These are phyloP conservation scores for Sarcophaga rosellei DNA, from an alignment of 2,888 invertebrate genomes.

Conservation along the genomic window DNA sequence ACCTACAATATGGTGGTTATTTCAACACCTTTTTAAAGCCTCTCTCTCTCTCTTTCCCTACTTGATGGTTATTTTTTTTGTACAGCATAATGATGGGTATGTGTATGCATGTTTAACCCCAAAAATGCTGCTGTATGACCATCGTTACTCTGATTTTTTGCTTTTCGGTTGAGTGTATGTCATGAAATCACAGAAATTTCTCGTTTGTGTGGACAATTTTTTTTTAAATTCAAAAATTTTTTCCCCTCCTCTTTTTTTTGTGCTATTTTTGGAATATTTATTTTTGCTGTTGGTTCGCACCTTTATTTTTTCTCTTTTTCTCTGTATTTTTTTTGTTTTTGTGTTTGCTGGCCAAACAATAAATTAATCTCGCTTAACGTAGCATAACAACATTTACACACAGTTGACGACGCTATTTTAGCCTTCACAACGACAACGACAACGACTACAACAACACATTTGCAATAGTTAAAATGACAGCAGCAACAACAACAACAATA, in stretches of 20 bases:
- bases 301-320: conserved; percentile 28
- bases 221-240: conserved; percentile 30
- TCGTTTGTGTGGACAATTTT: conserved; percentile 38
- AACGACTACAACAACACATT: conserved; percentile 4
- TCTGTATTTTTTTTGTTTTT: background rate
- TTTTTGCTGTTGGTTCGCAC: conserved; percentile 44
- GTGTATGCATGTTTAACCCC: conserved; percentile 1
- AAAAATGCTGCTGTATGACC: conserved; percentile 31
- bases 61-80: background rate
- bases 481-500: conserved; percentile 15
- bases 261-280: conserved; percentile 49
- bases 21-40: background rate
- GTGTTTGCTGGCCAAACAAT: conserved; percentile 53
- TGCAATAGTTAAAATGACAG: conserved; percentile 24
- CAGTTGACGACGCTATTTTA: conserved; percentile 57
- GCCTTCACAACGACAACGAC: conserved; percentile 9
- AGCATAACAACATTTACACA: conserved; percentile 64
- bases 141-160: conserved; percentile 28
- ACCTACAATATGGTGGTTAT: conserved; percentile 36
- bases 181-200: conserved; percentile 34
- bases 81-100: background rate
- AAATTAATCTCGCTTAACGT: conserved; percentile 68
- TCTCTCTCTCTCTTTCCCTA: background rate
- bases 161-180: background rate
- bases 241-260: background rate